These are phyloP conservation scores for Himalopsyche phryganea DNA, from an alignment of 1,140 invertebrate species.

Conservation along the genomic window DNA sequence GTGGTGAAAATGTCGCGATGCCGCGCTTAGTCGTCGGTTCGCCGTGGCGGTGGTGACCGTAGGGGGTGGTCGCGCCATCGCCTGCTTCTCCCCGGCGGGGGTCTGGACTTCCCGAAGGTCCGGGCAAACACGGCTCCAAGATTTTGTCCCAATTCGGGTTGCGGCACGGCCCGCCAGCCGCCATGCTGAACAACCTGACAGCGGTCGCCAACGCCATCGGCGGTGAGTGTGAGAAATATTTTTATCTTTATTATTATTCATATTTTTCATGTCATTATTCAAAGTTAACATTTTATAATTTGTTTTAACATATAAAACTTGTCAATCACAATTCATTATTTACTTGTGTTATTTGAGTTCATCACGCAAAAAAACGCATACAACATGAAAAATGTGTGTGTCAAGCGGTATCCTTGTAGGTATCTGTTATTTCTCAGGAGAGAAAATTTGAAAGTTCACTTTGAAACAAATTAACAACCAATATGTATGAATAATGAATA, in stretches of 20 bases:
- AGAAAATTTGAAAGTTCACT: too few species aligned
- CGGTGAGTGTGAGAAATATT: constrained; percentile 10
- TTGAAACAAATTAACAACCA: too few species aligned
- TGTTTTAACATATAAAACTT: too few species aligned
- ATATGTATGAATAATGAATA: too few species aligned
- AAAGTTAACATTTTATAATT: too few species aligned
- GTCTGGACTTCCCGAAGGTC: too few species aligned
- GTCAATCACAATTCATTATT: too few species aligned
- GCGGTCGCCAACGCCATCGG: constrained; percentile 33
- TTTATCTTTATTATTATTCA: neutral
- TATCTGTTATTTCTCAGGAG: too few species aligned
- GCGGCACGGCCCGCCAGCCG: constrained; percentile 32
- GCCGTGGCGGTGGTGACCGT: neutral
- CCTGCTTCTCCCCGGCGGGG: neutral
- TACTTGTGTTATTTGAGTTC: too few species aligned
- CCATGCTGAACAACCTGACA: constrained; percentile 32
- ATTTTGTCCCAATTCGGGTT: constrained; percentile 30
- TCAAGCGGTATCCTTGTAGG: too few species aligned
- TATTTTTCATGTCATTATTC: neutral
- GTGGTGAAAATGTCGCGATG: neutral
- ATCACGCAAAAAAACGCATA: too few species aligned
- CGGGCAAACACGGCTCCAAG: constrained; percentile 5
- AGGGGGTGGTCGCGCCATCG: neutral
- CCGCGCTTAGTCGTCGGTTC: neutral
- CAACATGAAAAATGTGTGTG: too few species aligned